Conservation (phyloP, 2,888 invertebrate genomes). For the Rhogogaster chlorosoma region DNA sequence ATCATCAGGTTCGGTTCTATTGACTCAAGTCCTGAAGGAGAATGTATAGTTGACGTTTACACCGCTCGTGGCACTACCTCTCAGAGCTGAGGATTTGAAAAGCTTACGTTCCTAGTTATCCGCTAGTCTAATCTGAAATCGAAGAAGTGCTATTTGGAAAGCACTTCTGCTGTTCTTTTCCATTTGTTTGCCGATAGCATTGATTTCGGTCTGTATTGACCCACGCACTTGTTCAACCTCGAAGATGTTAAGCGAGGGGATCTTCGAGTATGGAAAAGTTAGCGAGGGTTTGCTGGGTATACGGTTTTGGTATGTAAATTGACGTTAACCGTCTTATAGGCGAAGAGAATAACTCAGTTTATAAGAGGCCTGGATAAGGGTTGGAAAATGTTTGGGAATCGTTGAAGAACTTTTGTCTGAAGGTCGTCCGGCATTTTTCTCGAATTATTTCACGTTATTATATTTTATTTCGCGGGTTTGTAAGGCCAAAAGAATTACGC, state of each 20-base stretch:
- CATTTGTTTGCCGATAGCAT: background rate
- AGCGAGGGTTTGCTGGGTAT: background rate
- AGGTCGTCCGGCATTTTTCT: constrained; percentile 3
- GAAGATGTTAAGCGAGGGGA: background rate
- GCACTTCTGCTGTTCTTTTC: background rate
- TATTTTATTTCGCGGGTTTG: background rate
- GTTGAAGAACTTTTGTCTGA: constrained; percentile 30
- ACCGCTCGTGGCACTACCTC: background rate
- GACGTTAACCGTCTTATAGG: constrained; percentile 58
- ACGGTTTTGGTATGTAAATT: constrained; percentile 64
- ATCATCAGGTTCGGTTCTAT: background rate
- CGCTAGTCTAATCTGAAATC: background rate
- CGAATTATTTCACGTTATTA: background rate
- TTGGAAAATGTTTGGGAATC: constrained; percentile 28
- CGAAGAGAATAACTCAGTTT: constrained; percentile 61
- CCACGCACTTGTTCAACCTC: constrained; percentile 1
- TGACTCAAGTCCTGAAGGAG: background rate
- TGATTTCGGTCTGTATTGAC: background rate
- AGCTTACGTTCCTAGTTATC: background rate
- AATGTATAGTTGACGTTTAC: background rate
- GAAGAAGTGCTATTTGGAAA: background rate
- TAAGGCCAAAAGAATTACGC: background rate
- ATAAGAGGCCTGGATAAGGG: background rate
- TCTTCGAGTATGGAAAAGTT: constrained; percentile 4
- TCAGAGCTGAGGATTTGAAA: background rate